Conservation (phyloP, 92 coral and sea anemone species). For the Bergia sp. region DNA sequence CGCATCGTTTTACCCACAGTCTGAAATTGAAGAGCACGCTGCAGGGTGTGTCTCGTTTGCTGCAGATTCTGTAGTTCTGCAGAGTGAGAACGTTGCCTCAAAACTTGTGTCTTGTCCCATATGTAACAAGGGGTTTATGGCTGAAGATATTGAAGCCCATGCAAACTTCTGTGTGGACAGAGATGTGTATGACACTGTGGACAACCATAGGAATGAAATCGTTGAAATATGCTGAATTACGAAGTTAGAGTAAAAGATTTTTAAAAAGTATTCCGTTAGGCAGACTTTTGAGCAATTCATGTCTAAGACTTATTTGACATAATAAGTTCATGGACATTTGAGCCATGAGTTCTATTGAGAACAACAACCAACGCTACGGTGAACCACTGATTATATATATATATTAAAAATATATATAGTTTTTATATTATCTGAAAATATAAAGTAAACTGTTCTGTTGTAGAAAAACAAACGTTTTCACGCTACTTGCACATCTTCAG, state of each 20-base stretch:
- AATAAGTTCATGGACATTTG: too few relatives aligned
- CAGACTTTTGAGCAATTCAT: too few relatives aligned
- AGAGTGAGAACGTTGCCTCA: not conserved
- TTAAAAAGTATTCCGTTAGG: not conserved
- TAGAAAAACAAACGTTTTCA: too few relatives aligned
- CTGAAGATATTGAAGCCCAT: constrained; percentile 57
- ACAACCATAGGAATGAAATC: constrained; percentile 2
- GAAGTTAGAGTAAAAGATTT: not conserved
- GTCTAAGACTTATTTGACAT: too few relatives aligned
- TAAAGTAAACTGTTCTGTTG: too few relatives aligned
- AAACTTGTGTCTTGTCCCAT: constrained; percentile 65
- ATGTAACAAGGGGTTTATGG: constrained; percentile 52
- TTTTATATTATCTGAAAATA: too few relatives aligned
- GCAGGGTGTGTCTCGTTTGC: constrained; percentile 55
- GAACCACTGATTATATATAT: too few relatives aligned
- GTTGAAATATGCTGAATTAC: constrained; percentile 17
- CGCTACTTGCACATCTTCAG: too few relatives aligned
- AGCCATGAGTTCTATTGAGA: too few relatives aligned
- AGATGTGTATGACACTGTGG: constrained; percentile 18
- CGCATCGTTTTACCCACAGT: constrained; percentile 43
- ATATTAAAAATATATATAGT: too few relatives aligned
- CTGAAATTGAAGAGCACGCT: constrained; percentile 63
- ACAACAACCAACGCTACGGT: too few relatives aligned
- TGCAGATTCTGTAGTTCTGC: constrained; percentile 15
- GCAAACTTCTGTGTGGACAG: constrained; percentile 68